Evolutionary conservation across 2,113 vertebrate genomes (phyloP).

Genomic region (Cavia aperea): DNA sequence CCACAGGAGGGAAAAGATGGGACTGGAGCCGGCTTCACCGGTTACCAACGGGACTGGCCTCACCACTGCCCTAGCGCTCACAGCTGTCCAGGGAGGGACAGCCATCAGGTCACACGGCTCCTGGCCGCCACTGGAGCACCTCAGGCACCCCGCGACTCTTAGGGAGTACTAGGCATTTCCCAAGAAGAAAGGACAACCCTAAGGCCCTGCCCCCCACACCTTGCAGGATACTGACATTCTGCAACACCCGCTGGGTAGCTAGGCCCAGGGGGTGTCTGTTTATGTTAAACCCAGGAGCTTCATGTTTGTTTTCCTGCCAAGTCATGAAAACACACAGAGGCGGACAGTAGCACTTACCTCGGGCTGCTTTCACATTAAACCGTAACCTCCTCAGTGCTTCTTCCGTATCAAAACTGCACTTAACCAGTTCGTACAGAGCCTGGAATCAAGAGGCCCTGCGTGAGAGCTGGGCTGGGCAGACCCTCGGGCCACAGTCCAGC

Average conservation of each 20-base stretch:
- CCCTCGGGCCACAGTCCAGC: too few relatives aligned
- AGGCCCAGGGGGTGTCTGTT: background rate
- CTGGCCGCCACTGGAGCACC: too few relatives aligned
- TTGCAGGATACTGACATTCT: background rate
- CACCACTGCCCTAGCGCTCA: background rate
- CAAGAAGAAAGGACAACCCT: background rate
- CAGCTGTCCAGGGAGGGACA: too few relatives aligned
- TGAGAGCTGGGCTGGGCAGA: too few relatives aligned
- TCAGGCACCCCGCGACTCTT: too few relatives aligned
- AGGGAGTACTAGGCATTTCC: background rate
- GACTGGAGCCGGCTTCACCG: background rate
- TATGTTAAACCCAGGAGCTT: background rate
- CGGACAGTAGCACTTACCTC: conserved; percentile 81
- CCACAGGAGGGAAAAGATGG: background rate
- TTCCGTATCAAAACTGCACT: conserved; percentile 94
- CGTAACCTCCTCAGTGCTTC: conserved; percentile 91
- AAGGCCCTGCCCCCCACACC: background rate
- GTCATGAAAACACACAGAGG: conserved; percentile 12
- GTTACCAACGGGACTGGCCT: conserved; percentile 6
- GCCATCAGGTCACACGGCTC: too few relatives aligned
- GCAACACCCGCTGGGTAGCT: conserved; percentile 28
- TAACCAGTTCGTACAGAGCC: conserved; percentile 96
- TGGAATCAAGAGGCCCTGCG: conserved; percentile 62
- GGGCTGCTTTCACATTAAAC: conserved; percentile 93
- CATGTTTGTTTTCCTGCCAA: conserved; percentile 23